Evolutionary conservation across 2,113 vertebrate genomes (phyloP).

Genomic region (Nannospalax galili): DNA sequence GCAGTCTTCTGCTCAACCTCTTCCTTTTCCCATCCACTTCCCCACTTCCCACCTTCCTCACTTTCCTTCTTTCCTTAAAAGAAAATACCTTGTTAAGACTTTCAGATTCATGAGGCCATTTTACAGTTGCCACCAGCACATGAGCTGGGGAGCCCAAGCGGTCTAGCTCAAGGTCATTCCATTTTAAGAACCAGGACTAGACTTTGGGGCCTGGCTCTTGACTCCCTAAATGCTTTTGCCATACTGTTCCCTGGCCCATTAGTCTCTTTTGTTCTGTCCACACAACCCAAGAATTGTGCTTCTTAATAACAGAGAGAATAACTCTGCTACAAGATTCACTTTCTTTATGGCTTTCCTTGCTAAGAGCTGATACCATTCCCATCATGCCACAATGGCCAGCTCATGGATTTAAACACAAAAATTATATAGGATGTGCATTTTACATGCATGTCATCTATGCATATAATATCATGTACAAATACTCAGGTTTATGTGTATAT

Average conservation of each 20-base stretch:
- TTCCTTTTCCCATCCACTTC: not conserved
- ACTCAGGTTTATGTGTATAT: not conserved
- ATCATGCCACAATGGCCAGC: not conserved
- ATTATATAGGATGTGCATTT: not conserved
- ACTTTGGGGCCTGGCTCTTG: not conserved
- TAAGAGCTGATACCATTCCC: not conserved
- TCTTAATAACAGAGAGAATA: slow-evolving; percentile 15
- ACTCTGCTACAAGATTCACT: not conserved
- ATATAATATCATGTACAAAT: not conserved
- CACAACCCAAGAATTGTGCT: not conserved
- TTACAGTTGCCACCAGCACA: not conserved
- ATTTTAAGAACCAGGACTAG: not conserved
- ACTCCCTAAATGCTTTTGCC: not conserved
- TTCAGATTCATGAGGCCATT: not conserved
- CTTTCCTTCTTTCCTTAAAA: not conserved
- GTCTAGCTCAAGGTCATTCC: not conserved
- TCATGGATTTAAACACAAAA: not conserved
- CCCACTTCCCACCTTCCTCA: not conserved
- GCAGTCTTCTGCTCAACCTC: not conserved
- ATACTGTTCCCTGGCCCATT: not conserved
- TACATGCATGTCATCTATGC: not conserved
- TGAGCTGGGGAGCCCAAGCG: not conserved
- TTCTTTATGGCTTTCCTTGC: not conserved
- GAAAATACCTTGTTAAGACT: not conserved
- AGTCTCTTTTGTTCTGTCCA: not conserved